Base-by-base conservation (phyloP, 2,797 vertebrate genomes). In the Strix occidentalis region DNA sequence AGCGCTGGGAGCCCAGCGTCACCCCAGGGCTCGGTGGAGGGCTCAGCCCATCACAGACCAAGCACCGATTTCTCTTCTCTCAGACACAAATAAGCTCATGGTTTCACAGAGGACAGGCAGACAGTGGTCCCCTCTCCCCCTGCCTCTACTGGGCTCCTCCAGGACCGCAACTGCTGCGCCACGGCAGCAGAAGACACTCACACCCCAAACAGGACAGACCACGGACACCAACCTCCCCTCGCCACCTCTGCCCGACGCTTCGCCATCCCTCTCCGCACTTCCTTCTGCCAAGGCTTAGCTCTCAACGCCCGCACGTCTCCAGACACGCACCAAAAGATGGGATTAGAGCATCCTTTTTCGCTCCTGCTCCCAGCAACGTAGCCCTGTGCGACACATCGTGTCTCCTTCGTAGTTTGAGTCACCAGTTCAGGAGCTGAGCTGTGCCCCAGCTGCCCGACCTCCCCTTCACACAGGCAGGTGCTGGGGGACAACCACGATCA, bases 331-430 rank as follows among this genome's bases (percentile, higher is more conserved):
- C 23, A n/a, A 5, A 37, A 61, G 5, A 9, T 9, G 43, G 74
- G 43, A 53, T 7, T 3, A 11, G 23, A 26, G 4, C 46, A 41
- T 3, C 3, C 0, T 0, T 29, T 84, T 41, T 37, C 12, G 5
- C 23, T 65, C 43, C 35, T 2, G 29, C 61, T 37, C 43, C 54
- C 35, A 29, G 31, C 18, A 11, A 7, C 3, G 6, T 3, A 17
- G 51, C 8, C 4, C 66, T 2, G 11, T 1, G 25, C 3, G 33
- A 46, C 39, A 4, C 11, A 6, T 3, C 24, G 1, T 1, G 1
- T 35, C 16, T 48, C 68, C 64, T 21, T 50, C 3, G 3, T 0
- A 16, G 2, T 15, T 29, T 56, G 85, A 63, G 31, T 10, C 75
- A 23, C 33, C 13, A 13, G 28, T 20, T 31, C 18, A 24, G 78